A percentile compares a stretch with the other conserved stretches of the same genome.
phyloP scores from a whole-genome alignment of 2,113 vertebrate genomes.

The Bufo bufo region DNA sequence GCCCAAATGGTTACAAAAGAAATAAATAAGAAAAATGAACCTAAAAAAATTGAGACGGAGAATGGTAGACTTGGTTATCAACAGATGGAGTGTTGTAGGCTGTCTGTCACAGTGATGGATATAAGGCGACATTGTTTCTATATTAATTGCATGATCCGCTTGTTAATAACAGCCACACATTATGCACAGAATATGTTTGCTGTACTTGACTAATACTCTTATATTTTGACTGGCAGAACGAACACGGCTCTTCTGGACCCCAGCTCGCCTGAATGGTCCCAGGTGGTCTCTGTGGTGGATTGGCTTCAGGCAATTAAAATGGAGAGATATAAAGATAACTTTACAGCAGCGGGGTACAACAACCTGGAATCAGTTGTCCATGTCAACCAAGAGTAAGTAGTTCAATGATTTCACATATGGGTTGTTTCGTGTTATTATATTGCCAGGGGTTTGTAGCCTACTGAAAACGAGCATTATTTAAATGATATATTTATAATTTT shows the following conservation, averaged over 20 bases:
- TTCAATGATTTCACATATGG: constrained; percentile 26
- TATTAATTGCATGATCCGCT: background rate
- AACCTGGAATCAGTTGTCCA: constrained; percentile 91
- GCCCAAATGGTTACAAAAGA: background rate
- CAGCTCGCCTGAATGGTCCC: constrained; percentile 84
- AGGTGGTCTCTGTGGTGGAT: constrained; percentile 87
- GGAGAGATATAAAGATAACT: constrained; percentile 96
- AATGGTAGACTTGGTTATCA: background rate
- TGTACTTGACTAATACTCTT: background rate
- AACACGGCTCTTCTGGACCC: constrained; percentile 91
- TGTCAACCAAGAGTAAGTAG: constrained; percentile 96
- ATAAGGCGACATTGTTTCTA: background rate
- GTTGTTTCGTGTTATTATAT: background rate
- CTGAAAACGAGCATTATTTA: background rate
- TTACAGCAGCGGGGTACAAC: constrained; percentile 92
- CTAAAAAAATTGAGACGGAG: background rate
- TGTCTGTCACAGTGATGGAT: background rate
- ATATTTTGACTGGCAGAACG: constrained; percentile 71
- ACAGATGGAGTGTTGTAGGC: background rate
- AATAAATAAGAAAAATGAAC: background rate
- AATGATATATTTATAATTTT: background rate
- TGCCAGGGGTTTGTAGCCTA: background rate
- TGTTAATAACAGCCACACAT: background rate
- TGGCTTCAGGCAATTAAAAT: constrained; percentile 97
- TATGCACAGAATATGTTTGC: constrained; percentile 1